Base-by-base conservation (phyloP, 2,888 invertebrate genomes). In the Drosophila affinis region DNA sequence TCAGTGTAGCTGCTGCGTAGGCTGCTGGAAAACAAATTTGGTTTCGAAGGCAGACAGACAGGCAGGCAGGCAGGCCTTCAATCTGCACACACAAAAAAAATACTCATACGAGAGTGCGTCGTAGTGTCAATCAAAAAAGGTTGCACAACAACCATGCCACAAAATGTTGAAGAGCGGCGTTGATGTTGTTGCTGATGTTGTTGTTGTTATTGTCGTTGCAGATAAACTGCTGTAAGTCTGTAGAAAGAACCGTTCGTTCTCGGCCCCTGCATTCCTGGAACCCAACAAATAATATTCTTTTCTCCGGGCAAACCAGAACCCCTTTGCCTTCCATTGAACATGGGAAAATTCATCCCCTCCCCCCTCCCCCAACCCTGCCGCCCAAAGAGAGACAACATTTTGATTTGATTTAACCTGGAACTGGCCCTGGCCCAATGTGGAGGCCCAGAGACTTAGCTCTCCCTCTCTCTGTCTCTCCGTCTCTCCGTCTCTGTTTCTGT, bases 61-160 rank as follows among this genome's bases (percentile, higher is more conserved):
- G 12, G 45, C 56, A 84, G 77, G 52, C 47, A 34, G 34, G 32
- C 32, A 5, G 34, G 12, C 34, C 34, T 54, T 39, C 64, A 55
- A 62, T 55, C 62, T 39, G 64, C 79, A 65, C 78, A 65, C 69
- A 82, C 80, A 85, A 4, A 12, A 4, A 3, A 3, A 12, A 4
- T 6, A 14, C 39, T 39, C 39, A 39, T 7, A 7, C 39, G 39
- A 39, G 32, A 34, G 6, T 39, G 39, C 39, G 39, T 5, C 6
- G n/a, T 7, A n/a, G 76, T 84, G 88, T 84, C 84, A 84, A 84
- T 84, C 84, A 84, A 80, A 75, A 64, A 81, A 72, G 83, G 77
- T 86, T 86, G 75, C 80, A 56, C 76, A 72, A 75, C 76, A 72
- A 52, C 47, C 56, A 54, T 39, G 21, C 56, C 46, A 45, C 14